Evolutionary conservation across 1,140 invertebrate genomes (phyloP).

Genomic region (Drosophila parabipectinata): DNA sequence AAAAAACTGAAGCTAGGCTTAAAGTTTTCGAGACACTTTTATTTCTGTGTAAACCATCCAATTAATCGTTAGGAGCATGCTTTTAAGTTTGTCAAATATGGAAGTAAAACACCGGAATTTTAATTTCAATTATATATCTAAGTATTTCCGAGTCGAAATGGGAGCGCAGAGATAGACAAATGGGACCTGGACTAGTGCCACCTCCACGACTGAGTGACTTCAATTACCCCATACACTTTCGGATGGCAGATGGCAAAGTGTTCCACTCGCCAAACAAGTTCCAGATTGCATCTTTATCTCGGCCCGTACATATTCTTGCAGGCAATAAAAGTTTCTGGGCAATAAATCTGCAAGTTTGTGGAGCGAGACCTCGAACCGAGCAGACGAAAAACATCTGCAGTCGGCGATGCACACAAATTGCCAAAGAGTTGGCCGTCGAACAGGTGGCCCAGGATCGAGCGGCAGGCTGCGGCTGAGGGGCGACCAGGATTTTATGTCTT

Average conservation of each 20-base stretch:
- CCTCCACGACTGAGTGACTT: conserved; percentile 42
- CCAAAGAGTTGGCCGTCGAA: conserved; percentile 67
- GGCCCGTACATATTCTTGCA: conserved; percentile 72
- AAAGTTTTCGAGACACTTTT: no score
- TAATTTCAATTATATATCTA: conserved; percentile 12
- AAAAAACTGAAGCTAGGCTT: no score
- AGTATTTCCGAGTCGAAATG: neutral
- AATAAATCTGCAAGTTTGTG: conserved; percentile 81
- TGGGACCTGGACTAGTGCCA: conserved; percentile 27
- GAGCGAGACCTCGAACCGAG: conserved; percentile 60
- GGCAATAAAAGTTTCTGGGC: conserved; percentile 80
- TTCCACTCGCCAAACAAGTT: conserved; percentile 69
- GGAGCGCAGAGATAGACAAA: conserved; percentile 11
- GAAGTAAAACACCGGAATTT: neutral
- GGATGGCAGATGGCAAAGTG: conserved; percentile 66
- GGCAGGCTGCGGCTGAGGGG: conserved; percentile 3
- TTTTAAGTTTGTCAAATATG: neutral
- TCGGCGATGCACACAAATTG: conserved; percentile 60
- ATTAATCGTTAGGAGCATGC: neutral
- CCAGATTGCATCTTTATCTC: conserved; percentile 78
- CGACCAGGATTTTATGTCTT: conserved; percentile 59
- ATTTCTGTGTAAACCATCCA: neutral
- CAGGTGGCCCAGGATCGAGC: conserved; percentile 51
- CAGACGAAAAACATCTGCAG: conserved; percentile 65
- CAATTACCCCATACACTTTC: conserved; percentile 50